These are phyloP conservation scores for Gila robusta DNA, from an alignment of 2,797 vertebrate species.

Conservation along the genomic window DNA sequence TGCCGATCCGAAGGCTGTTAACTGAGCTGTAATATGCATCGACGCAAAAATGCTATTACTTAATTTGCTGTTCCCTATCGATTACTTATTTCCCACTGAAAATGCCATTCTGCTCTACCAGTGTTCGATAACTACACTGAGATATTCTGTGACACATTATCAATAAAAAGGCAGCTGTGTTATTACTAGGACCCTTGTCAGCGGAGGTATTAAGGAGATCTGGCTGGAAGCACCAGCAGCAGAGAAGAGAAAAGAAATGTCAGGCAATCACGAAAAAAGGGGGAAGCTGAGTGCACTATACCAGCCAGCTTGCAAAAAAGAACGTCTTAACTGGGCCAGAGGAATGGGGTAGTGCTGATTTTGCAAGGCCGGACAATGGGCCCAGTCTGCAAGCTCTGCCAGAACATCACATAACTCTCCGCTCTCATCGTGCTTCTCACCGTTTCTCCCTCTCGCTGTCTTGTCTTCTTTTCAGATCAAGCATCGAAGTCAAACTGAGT, in stretches of 20 bases:
- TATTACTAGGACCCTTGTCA: conserved; percentile 60
- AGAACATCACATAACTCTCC: conserved; percentile 42
- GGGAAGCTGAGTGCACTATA: conserved; percentile 38
- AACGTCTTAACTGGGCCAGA: conserved; percentile 32
- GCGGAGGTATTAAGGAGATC: conserved; percentile 58
- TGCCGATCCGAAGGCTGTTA: conserved; percentile 62
- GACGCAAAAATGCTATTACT: conserved; percentile 71
- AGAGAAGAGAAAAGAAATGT: conserved; percentile 60
- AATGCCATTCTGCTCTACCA: conserved; percentile 45
- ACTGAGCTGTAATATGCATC: conserved; percentile 68
- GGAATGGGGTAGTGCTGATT: conserved; percentile 58
- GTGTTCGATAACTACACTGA: conserved; percentile 63
- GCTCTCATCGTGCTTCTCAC: conserved; percentile 37
- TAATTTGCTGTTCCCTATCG: conserved; percentile 71
- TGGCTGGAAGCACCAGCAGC: conserved; percentile 56
- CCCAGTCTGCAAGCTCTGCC: conserved; percentile 29
- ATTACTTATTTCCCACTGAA: conserved; percentile 64
- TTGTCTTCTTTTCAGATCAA: conserved; percentile 40
- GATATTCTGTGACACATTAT: conserved; percentile 66
- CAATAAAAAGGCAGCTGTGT: conserved; percentile 61
- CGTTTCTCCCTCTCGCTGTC: conserved; percentile 16
- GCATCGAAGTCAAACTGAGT: conserved; percentile 16
- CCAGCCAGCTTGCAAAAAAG: conserved; percentile 61
- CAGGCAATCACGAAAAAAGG: conserved; percentile 59
- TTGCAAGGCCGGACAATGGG: conserved; percentile 42